These are phyloP conservation scores for Limanda limanda DNA, from an alignment of 2,113 vertebrate genomes.

Conservation along the genomic window DNA sequence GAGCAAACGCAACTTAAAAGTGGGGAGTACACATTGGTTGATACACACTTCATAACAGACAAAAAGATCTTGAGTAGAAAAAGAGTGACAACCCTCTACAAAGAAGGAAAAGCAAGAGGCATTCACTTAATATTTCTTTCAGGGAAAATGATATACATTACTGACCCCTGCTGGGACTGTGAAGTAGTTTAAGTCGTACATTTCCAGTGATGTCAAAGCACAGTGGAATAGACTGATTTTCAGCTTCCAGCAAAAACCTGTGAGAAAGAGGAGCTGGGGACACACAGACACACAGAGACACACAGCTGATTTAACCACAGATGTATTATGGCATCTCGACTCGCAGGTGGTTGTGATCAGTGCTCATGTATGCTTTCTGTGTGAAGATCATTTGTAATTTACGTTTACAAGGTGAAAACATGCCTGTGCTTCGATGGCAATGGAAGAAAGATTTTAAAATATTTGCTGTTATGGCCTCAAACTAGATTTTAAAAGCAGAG, in stretches of 20 bases:
- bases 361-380: too few relatives aligned
- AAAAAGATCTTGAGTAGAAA: neutral
- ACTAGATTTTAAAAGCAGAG: too few relatives aligned
- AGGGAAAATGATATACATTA: constrained; percentile 10
- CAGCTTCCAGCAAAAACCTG: constrained; percentile 68
- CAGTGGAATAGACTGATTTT: constrained; percentile 54
- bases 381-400: too few relatives aligned
- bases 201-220: constrained; percentile 69
- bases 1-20: neutral
- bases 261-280: constrained; percentile 28
- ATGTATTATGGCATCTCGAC: too few relatives aligned
- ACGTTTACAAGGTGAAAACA: too few relatives aligned
- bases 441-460: too few relatives aligned
- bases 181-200: constrained; percentile 63
- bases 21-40: neutral
- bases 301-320: neutral
- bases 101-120: neutral
- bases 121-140: neutral
- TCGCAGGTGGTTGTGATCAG: too few relatives aligned
- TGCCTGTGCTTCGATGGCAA: too few relatives aligned
- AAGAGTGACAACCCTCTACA: neutral
- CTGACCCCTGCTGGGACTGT: constrained; percentile 66
- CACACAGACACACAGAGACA: constrained; percentile 22
- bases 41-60: neutral
- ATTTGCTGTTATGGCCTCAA: too few relatives aligned